Conservation (phyloP, 2,888 invertebrate species). For the Diplolepis rosae region DNA sequence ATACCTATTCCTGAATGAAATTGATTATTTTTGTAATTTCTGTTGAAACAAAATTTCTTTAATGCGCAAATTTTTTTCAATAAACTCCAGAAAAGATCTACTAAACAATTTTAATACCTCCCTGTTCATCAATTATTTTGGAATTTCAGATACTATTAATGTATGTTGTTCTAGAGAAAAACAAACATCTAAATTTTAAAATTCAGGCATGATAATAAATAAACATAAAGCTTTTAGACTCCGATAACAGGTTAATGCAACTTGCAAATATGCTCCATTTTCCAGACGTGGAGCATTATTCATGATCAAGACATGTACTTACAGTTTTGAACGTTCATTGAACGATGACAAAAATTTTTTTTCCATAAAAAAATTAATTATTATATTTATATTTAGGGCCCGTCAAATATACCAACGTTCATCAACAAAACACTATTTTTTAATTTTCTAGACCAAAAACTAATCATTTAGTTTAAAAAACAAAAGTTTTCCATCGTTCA, state of each 20-base stretch:
- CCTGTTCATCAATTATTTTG: background rate
- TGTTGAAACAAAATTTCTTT: slow-evolving; percentile 16
- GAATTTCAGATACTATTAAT: background rate
- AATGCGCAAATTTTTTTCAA: background rate
- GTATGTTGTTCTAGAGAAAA: background rate
- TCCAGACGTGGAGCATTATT: background rate
- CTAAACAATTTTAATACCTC: background rate
- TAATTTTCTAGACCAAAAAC: no score
- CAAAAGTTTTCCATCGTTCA: no score
- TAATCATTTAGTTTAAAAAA: no score
- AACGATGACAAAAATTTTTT: no score
- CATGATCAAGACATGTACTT: background rate
- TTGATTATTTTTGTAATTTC: slow-evolving; percentile 5
- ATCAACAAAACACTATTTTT: no score
- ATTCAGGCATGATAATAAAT: background rate
- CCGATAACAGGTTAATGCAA: background rate
- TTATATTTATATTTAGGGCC: no score
- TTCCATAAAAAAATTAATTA: no score
- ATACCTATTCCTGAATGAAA: background rate
- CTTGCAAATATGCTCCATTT: background rate
- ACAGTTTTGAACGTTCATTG: no score
- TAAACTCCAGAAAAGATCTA: background rate
- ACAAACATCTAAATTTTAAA: background rate
- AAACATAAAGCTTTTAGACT: background rate
- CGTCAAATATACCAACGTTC: no score